Conservation (phyloP, 2,797 vertebrate species). For the Rhinichthys osculus region DNA sequence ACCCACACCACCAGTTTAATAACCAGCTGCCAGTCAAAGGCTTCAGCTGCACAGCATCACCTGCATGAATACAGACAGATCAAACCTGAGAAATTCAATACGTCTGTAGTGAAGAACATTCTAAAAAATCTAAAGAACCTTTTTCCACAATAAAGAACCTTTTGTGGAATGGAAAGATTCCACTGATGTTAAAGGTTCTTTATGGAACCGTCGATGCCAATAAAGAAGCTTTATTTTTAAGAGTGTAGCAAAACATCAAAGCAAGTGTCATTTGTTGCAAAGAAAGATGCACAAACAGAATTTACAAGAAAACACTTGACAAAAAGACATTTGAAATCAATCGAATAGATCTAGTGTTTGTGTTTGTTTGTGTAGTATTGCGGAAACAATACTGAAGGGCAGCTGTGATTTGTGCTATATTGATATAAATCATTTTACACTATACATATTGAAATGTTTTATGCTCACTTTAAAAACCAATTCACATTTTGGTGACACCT, state of each 20-base stretch:
- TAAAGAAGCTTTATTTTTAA: background rate
- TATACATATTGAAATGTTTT: no score
- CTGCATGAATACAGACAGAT: background rate
- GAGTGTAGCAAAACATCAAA: background rate
- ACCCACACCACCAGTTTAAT: background rate
- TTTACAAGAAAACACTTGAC: background rate
- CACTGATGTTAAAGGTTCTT: background rate
- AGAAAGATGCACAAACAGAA: background rate
- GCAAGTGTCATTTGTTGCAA: background rate
- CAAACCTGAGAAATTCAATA: background rate
- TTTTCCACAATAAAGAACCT: background rate
- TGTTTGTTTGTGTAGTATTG: no score
- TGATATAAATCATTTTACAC: no score
- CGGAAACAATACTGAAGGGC: no score
- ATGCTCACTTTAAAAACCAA: no score
- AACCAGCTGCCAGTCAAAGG: constrained; percentile 12
- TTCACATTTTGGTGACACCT: no score
- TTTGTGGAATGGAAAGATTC: background rate
- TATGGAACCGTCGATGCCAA: background rate
- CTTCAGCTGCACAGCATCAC: constrained; percentile 29
- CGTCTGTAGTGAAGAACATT: background rate
- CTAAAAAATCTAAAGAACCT: background rate
- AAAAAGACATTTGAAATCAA: background rate
- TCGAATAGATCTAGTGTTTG: background rate
- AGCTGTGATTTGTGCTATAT: no score